These are phyloP conservation scores for Xiphias gladius DNA, from an alignment of 2,113 vertebrate genomes.

Conservation along the genomic window DNA sequence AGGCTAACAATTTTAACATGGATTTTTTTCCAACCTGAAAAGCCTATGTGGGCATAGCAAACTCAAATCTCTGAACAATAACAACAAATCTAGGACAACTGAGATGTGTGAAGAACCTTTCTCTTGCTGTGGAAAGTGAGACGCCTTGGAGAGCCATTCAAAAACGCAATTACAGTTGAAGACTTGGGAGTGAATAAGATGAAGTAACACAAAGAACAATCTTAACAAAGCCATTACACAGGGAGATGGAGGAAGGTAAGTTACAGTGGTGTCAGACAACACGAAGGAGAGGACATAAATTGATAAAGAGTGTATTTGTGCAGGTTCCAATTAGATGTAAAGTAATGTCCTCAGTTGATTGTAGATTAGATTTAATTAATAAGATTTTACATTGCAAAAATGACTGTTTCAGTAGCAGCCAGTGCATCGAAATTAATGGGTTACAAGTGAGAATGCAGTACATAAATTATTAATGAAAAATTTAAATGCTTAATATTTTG, in stretches of 20 bases:
- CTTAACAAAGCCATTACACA: slow-evolving; percentile 1
- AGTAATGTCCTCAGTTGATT: slow-evolving; percentile 23
- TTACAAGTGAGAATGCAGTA: neutral
- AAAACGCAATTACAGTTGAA: slow-evolving; percentile 2
- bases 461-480: neutral
- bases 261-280: neutral
- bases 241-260: neutral
- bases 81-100: slow-evolving; percentile 20
- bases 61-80: slow-evolving; percentile 33
- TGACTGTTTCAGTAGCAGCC: neutral
- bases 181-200: neutral
- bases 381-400: neutral
- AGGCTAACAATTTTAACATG: slow-evolving; percentile 48
- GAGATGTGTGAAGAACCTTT: neutral
- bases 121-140: neutral
- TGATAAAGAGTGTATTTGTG: neutral
- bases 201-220: slow-evolving; percentile 2
- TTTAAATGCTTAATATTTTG: too few relatives aligned
- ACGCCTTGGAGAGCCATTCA: neutral
- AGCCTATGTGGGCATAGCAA: slow-evolving; percentile 14
- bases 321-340: slow-evolving; percentile 11
- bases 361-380: slow-evolving; percentile 18
- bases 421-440: neutral
- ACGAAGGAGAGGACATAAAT: neutral
- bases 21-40: slow-evolving; percentile 19